phyloP scores from a whole-genome alignment of 2,113 vertebrate genomes.

The Tautogolabrus adspersus region DNA sequence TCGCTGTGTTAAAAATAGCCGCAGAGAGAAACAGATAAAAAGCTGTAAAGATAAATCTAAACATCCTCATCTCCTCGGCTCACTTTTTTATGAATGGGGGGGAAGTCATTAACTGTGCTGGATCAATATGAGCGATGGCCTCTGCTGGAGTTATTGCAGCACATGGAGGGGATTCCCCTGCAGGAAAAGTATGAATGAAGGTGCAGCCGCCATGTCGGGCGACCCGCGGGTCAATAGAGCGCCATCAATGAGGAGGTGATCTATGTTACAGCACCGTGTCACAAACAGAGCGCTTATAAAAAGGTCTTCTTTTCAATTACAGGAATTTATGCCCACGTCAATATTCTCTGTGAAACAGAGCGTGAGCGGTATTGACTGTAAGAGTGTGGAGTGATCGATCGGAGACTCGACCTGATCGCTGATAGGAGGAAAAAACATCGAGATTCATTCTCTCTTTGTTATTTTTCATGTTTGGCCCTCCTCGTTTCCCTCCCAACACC shows the following conservation, averaged over 20 bases:
- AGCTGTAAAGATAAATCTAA: background rate
- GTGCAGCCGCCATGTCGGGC: background rate
- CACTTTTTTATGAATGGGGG: slow-evolving; percentile 34
- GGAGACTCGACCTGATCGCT: background rate
- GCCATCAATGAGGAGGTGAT: slow-evolving; percentile 40
- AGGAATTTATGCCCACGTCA: slow-evolving; percentile 68
- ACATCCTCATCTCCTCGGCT: background rate
- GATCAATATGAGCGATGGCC: slow-evolving; percentile 31
- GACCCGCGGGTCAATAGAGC: slow-evolving; percentile 49
- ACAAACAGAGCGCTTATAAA: slow-evolving; percentile 39
- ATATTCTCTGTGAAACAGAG: slow-evolving; percentile 55
- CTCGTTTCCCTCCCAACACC: background rate
- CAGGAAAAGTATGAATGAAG: slow-evolving; percentile 49
- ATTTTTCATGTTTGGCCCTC: slow-evolving; percentile 5
- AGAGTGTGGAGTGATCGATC: slow-evolving; percentile 32
- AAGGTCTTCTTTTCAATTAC: slow-evolving; percentile 56
- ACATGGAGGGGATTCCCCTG: slow-evolving; percentile 36
- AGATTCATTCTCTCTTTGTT: slow-evolving; percentile 16
- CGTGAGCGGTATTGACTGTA: slow-evolving; percentile 50
- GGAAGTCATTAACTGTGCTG: background rate
- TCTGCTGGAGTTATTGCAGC: background rate
- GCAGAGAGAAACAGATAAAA: background rate
- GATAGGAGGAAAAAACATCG: background rate
- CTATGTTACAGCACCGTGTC: slow-evolving; percentile 35
- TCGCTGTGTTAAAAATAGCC: slow-evolving; percentile 2